Conservation (phyloP, 2,888 invertebrate species). For the Linyphia triangularis region DNA sequence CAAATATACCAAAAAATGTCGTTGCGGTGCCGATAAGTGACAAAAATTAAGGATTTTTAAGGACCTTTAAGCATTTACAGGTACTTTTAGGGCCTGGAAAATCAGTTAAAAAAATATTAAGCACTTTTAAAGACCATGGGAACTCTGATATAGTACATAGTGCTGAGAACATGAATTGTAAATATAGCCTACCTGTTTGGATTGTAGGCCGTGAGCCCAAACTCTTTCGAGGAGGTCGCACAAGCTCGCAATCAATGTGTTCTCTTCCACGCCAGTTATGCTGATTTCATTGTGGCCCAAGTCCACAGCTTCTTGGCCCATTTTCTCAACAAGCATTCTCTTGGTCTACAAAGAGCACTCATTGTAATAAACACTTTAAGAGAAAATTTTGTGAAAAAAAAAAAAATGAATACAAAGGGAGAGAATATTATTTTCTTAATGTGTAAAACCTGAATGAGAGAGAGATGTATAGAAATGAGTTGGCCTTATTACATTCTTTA, state of each 20-base stretch:
- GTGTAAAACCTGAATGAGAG: no score
- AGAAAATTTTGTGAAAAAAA: not conserved
- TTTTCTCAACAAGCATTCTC: slow-evolving; percentile 98
- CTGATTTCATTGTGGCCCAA: slow-evolving; percentile 90
- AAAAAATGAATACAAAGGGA: not conserved
- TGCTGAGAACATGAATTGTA: no score
- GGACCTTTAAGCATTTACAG: no score
- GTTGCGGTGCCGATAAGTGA: no score
- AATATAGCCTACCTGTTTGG: slow-evolving; percentile 85
- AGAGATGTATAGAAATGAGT: no score
- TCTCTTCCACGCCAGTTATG: slow-evolving; percentile 92
- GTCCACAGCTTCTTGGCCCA: slow-evolving; percentile 96
- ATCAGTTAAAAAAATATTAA: no score
- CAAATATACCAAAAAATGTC: no score
- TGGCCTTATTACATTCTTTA: no score
- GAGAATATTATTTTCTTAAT: not conserved
- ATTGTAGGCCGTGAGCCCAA: slow-evolving; percentile 95
- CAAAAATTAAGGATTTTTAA: no score
- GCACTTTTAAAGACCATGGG: no score
- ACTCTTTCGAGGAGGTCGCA: slow-evolving; percentile 98
- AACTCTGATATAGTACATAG: no score
- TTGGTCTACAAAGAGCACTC: slow-evolving; percentile 88
- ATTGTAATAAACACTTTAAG: not conserved
- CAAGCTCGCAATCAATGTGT: slow-evolving; percentile 97
- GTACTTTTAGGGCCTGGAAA: no score